phyloP scores from a whole-genome alignment of 2,797 vertebrate species.

The Aldrovandia affinis region DNA sequence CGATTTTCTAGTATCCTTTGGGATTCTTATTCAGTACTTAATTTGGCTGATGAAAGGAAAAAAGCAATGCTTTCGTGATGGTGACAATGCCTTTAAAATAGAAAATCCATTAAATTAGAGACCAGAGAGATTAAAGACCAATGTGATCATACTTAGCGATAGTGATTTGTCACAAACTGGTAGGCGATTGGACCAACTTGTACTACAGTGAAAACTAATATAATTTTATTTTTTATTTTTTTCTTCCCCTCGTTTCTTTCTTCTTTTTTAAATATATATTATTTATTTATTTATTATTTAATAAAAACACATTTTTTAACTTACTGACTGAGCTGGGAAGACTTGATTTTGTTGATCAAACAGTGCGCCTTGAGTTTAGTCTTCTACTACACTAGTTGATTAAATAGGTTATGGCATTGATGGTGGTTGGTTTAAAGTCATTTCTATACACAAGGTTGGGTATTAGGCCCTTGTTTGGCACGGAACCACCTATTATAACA shows the following conservation, averaged over 20 bases:
- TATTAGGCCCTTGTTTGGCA: neutral
- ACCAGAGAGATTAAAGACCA: neutral
- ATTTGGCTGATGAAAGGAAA: neutral
- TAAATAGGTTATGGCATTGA: neutral
- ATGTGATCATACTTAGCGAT: neutral
- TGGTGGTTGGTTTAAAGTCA: neutral
- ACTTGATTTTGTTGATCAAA: neutral
- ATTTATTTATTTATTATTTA: too few species aligned
- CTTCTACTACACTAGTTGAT: neutral
- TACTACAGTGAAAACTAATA: neutral
- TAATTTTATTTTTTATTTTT: too few species aligned
- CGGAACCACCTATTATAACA: constrained; percentile 15
- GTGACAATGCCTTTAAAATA: neutral
- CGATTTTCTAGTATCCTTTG: neutral
- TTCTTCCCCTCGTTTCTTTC: too few species aligned
- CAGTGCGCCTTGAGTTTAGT: neutral
- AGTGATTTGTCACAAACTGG: neutral
- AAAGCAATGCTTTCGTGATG: neutral
- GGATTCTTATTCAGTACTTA: neutral
- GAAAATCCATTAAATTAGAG: neutral
- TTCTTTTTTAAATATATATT: too few species aligned
- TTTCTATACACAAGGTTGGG: neutral
- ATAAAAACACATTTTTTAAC: too few species aligned
- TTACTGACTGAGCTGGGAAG: neutral
- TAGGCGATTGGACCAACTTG: neutral